Evolutionary conservation across 1,140 invertebrate species (phyloP), one percentile per base, ranked within the genome.

Genomic region (Rhysida immarginata): DNA sequence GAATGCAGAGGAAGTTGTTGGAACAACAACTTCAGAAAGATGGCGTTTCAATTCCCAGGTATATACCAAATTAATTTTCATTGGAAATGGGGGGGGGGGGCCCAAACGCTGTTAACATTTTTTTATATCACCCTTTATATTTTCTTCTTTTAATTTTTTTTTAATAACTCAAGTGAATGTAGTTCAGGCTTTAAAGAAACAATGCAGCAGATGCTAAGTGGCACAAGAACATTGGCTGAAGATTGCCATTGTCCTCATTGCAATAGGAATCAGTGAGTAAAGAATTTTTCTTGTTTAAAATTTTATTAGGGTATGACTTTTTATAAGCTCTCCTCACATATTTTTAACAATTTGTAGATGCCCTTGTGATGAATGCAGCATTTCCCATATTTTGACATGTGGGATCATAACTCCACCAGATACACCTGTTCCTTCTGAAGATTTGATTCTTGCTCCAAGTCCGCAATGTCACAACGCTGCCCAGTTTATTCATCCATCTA

Each of bases 1-100:
- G 73, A 61, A 67, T 70, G 18, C 72, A 75, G 61, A 64, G 71
- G 51, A 76, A 75, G 59, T 65, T 75, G 24, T 63, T 75, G 44
- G 72, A 77, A 55, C 68, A 74, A 26, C 68, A 71, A 51, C 66
- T 72, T 41, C 64, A 65, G 35, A 72, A 68, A 59, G 49, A 51
- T 27, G 26, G 26, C 24, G 8, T 8, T 8, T 2, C 5, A 26
- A 26, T 25, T 26, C 13, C 49, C 3, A 25, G 23, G 44, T 46
- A 46, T 11, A 46, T 23, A n/a, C n/a, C n/a, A n/a, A n/a, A n/a
- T n/a, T n/a, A n/a, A n/a, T n/a, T n/a, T n/a, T n/a, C n/a, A n/a
- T n/a, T n/a, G n/a, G n/a, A n/a, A n/a, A n/a, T n/a, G n/a, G n/a
- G n/a, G n/a, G n/a, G n/a, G n/a, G n/a, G n/a, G n/a, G n/a, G n/a